Evolutionary conservation across 2,797 vertebrate species (phyloP).

Genomic region (Enoplosus armatus): DNA sequence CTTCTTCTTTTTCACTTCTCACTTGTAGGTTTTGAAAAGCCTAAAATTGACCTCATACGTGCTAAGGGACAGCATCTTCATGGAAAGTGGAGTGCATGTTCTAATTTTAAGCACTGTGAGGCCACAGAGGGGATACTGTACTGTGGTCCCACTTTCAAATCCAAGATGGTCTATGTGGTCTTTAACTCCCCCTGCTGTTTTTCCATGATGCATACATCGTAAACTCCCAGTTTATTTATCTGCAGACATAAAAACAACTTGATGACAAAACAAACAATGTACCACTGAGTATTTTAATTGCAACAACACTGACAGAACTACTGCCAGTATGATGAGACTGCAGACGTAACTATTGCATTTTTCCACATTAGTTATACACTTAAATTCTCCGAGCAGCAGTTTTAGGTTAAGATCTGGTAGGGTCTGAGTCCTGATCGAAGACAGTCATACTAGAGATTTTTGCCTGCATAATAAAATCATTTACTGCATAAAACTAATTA

Average conservation of each 20-base stretch:
- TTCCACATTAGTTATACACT: background rate
- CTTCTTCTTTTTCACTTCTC: background rate
- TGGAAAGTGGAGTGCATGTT: slow-evolving; percentile 61
- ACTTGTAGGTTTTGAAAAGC: slow-evolving; percentile 35
- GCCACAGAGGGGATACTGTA: slow-evolving; percentile 46
- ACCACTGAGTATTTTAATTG: background rate
- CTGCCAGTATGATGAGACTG: background rate
- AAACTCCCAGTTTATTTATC: background rate
- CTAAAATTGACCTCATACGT: slow-evolving; percentile 32
- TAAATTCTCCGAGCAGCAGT: background rate
- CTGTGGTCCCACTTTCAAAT: slow-evolving; percentile 41
- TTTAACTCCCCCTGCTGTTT: slow-evolving; percentile 75
- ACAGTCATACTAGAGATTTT: background rate
- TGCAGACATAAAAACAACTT: too few species aligned
- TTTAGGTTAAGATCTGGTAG: background rate
- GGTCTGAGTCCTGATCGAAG: background rate
- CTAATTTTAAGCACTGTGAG: slow-evolving; percentile 66
- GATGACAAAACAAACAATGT: background rate
- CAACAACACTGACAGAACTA: background rate
- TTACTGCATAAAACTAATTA: background rate
- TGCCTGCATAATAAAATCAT: background rate
- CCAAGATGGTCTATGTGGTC: slow-evolving; percentile 21
- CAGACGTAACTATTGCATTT: background rate
- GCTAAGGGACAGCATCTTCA: slow-evolving; percentile 22
- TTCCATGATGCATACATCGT: background rate